Conservation (phyloP, 2,113 vertebrate species). For the Zosterops borbonicus region DNA sequence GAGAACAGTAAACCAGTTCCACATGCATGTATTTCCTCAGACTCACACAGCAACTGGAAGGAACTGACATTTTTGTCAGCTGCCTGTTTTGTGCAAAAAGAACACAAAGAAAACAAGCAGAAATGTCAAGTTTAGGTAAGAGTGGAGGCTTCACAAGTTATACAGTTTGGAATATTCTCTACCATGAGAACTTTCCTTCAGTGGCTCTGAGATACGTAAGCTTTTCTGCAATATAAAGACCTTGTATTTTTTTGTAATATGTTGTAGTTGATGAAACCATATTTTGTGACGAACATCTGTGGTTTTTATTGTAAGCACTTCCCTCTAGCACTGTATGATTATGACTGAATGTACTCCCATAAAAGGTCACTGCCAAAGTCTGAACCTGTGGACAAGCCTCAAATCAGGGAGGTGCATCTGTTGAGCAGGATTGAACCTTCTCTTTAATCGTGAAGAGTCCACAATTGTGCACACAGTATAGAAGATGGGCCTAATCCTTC, state of each 20-base stretch:
- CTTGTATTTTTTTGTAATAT: not conserved
- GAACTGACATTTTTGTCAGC: slow-evolving; percentile 1
- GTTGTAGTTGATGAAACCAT: not conserved
- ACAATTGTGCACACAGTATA: not conserved
- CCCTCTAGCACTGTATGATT: not conserved
- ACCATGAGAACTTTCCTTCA: not conserved
- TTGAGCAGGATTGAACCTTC: not conserved
- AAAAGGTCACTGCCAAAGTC: not conserved
- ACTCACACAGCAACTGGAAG: not conserved
- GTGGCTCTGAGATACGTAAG: not conserved
- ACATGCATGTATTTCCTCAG: not conserved
- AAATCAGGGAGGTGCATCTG: not conserved
- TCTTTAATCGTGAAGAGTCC: not conserved
- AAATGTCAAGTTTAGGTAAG: not conserved
- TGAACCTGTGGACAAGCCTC: not conserved
- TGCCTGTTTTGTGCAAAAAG: not conserved
- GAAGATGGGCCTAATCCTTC: not conserved
- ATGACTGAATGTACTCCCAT: not conserved
- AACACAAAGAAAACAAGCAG: not conserved
- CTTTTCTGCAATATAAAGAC: not conserved
- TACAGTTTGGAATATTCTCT: not conserved
- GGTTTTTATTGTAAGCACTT: not conserved
- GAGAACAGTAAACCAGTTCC: not conserved
- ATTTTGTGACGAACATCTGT: not conserved
- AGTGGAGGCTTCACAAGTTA: not conserved